phyloP scores from a whole-genome alignment of 2,113 vertebrate species.

The Anguilla rostrata region DNA sequence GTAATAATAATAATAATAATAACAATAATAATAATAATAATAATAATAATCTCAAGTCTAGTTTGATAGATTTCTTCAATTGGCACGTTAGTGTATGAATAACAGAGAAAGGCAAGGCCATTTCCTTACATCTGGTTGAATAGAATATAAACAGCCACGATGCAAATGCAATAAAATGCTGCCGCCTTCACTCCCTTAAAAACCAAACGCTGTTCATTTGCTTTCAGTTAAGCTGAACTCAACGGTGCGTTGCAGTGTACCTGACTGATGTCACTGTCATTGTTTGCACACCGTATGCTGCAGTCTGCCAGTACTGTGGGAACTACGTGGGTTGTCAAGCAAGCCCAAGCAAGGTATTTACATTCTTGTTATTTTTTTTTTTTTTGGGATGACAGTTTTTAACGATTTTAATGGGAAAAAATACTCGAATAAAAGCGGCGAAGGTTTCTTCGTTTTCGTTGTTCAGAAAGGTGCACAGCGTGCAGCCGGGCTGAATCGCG shows the following conservation, averaged over 20 bases:
- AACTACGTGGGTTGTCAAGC: background rate
- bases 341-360: too few species aligned
- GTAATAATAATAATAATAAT: background rate
- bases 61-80: background rate
- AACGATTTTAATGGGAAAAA: background rate
- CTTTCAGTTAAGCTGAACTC: background rate
- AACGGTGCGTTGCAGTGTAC: background rate
- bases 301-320: background rate
- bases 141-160: background rate
- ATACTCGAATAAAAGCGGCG: background rate
- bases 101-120: background rate
- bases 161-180: background rate
- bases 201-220: background rate
- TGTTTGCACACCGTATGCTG: background rate
- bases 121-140: constrained; percentile 1
- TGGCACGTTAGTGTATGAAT: background rate
- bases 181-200: background rate
- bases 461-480: background rate
- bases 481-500: background rate
- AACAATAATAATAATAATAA: background rate
- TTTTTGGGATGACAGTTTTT: background rate
- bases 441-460: background rate
- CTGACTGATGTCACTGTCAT: background rate
- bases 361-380: background rate
- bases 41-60: background rate